phyloP scores from a whole-genome alignment of 2,113 vertebrate species.

The Ariopsis seemanni region DNA sequence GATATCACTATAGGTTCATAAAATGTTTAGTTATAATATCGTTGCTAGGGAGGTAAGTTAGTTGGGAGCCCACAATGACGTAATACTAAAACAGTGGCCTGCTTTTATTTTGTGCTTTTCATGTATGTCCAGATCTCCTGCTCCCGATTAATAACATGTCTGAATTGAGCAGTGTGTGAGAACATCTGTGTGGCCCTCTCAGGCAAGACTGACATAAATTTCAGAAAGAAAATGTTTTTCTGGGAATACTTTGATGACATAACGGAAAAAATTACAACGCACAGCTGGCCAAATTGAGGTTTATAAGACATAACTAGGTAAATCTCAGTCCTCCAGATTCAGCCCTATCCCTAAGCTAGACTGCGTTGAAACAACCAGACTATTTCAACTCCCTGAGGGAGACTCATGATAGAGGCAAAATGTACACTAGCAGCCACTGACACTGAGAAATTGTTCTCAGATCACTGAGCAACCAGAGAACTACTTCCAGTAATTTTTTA shows the following conservation, averaged over 20 bases:
- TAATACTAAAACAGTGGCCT: slow-evolving; percentile 10
- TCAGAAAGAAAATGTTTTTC: slow-evolving; percentile 41
- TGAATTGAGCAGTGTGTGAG: slow-evolving; percentile 11
- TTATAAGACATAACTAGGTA: slow-evolving; percentile 31
- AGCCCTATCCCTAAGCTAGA: slow-evolving; percentile 47
- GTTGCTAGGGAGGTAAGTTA: not conserved
- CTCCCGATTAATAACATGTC: slow-evolving; percentile 17
- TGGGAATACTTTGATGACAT: slow-evolving; percentile 44
- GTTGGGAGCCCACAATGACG: slow-evolving; percentile 4
- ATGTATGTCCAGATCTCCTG: slow-evolving; percentile 11
- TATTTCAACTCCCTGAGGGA: slow-evolving; percentile 30
- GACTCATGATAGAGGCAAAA: not conserved
- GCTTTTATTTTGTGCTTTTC: not conserved
- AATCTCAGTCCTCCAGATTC: slow-evolving; percentile 36
- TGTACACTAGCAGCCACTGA: not conserved
- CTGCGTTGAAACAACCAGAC: slow-evolving; percentile 6
- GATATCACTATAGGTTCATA: not conserved
- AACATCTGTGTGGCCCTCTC: slow-evolving; percentile 38
- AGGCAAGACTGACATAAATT: slow-evolving; percentile 50
- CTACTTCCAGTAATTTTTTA: not conserved
- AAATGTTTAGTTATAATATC: not conserved
- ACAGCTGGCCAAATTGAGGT: slow-evolving; percentile 53
- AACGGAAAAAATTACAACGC: slow-evolving; percentile 52
- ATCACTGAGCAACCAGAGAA: not conserved
- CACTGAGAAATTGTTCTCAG: slow-evolving; percentile 8